Evolutionary conservation across 2,113 vertebrate species (phyloP), one percentile per base, ranked within the genome.

Genomic region (Anolis carolinensis): DNA sequence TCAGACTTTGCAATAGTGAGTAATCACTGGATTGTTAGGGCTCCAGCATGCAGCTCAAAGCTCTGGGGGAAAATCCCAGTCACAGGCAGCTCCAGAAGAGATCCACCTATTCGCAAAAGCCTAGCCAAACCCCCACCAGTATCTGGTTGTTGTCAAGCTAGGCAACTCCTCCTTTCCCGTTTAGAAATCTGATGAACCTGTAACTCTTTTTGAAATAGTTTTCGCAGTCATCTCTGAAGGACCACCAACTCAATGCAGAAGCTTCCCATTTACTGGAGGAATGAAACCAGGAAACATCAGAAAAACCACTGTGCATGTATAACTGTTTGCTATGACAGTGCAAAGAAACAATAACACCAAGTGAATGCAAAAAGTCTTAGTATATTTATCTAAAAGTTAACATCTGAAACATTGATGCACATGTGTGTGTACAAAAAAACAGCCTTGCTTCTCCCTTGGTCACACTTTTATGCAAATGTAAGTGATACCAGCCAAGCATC

Each of bases 371-470:
- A 87, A 87, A 30, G 27, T 62, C 10, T 67, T 73, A 44, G 13
- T 84, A 63, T n/a, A 59, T 73, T 80, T 67, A 75, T 68, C 55
- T 32, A 75, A 79, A 82, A 44, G 44, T 67, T n/a, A 18, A 79
- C 70, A 74, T 50, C 77, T 52, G 48, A 74, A 75, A 81, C 5
- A 39, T 72, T 36, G n/a, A 59, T 21, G 32, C 20, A n/a, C 14
- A 39, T 52, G 59, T 55, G 52, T 55, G 52, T 30, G 65, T 75
- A n/a, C 70, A 48, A 81, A 84, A 88, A 48, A 52, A 20, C 62
- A 68, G 14, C 85, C 52, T 7, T 13, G 6, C n/a, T 32, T 67
- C 71, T 21, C 39, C 39, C 50, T 21, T 9, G 63, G 72, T 75
- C 71, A 81, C 39, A 36, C 65, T 74, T 80, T 86, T 81, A 27